Evolutionary conservation across 2,888 invertebrate species (phyloP).

Genomic region (Temnothorax rugatulus): DNA sequence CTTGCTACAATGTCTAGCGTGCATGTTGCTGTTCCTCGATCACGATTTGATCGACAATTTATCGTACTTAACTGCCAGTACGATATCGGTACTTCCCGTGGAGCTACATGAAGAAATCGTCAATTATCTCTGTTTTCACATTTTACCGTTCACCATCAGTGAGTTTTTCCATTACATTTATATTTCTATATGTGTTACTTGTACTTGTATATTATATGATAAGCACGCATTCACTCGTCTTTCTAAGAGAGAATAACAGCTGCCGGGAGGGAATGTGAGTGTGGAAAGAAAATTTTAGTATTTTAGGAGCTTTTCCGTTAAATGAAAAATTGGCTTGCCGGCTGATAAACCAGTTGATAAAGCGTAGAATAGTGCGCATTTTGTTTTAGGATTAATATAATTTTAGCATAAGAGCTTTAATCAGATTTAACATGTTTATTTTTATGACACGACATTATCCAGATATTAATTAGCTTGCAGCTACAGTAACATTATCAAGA

Average conservation of each 20-base stretch:
- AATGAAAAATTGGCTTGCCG: background rate
- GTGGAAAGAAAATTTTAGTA: slow-evolving; percentile 21
- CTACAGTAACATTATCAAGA: background rate
- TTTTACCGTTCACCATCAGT: slow-evolving; percentile 98
- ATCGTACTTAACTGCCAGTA: slow-evolving; percentile 97
- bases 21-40: slow-evolving; percentile 98
- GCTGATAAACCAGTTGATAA: slow-evolving; percentile 3
- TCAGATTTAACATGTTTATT: slow-evolving; percentile 1
- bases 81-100: slow-evolving; percentile 96
- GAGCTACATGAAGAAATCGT: slow-evolving; percentile 97
- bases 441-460: background rate
- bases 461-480: slow-evolving; percentile 24
- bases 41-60: slow-evolving; percentile 98
- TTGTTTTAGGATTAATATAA: slow-evolving; percentile 38
- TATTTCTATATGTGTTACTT: background rate
- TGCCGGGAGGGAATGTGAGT: slow-evolving; percentile 17
- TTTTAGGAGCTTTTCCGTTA: background rate
- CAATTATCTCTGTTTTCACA: slow-evolving; percentile 97
- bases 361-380: slow-evolving; percentile 13
- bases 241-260: slow-evolving; percentile 28
- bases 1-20: slow-evolving; percentile 96
- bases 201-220: background rate
- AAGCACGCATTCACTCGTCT: slow-evolving; percentile 15
- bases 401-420: slow-evolving; percentile 9
- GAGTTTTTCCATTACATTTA: slow-evolving; percentile 85